A percentile compares a stretch with the other conserved stretches of the same genome.
Evolutionary conservation across 2,888 invertebrate genomes (phyloP).

Genomic region (Mythimna ferrago): DNA sequence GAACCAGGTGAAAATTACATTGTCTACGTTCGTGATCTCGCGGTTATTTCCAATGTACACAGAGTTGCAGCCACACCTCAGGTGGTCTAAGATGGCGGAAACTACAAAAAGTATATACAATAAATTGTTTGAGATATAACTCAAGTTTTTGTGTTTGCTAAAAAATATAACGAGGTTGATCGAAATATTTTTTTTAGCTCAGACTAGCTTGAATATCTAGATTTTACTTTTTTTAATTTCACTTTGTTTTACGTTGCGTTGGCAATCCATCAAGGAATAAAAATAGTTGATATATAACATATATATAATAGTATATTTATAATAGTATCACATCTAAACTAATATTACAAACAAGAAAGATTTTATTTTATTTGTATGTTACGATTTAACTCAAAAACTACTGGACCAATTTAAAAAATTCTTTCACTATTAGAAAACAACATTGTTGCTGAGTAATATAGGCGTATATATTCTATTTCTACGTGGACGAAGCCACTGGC

Average conservation of each 20-base stretch:
- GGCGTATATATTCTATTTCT: too few relatives aligned
- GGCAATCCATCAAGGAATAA: neutral
- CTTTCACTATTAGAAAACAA: too few relatives aligned
- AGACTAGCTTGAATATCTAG: neutral
- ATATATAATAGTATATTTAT: too few relatives aligned
- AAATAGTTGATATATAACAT: neutral
- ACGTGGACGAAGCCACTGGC: too few relatives aligned
- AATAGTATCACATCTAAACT: too few relatives aligned
- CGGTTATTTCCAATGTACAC: slow-evolving; percentile 52
- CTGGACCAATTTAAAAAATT: too few relatives aligned
- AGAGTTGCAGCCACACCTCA: slow-evolving; percentile 46
- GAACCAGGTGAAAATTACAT: slow-evolving; percentile 24
- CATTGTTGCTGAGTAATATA: too few relatives aligned
- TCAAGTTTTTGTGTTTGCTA: slow-evolving; percentile 39
- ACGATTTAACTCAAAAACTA: too few relatives aligned
- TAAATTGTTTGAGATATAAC: slow-evolving; percentile 45
- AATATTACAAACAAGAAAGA: too few relatives aligned
- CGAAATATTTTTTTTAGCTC: slow-evolving; percentile 25
- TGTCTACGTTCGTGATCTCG: slow-evolving; percentile 40
- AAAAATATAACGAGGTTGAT: slow-evolving; percentile 50
- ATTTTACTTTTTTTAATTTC: neutral
- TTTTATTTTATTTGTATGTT: too few relatives aligned
- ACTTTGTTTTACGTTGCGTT: neutral
- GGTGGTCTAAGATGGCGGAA: slow-evolving; percentile 56
- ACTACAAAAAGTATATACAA: slow-evolving; percentile 50